Evolutionary conservation across 2,797 vertebrate genomes (phyloP), one percentile per base, ranked within the genome.

Genomic region (Sebastes itinus): DNA sequence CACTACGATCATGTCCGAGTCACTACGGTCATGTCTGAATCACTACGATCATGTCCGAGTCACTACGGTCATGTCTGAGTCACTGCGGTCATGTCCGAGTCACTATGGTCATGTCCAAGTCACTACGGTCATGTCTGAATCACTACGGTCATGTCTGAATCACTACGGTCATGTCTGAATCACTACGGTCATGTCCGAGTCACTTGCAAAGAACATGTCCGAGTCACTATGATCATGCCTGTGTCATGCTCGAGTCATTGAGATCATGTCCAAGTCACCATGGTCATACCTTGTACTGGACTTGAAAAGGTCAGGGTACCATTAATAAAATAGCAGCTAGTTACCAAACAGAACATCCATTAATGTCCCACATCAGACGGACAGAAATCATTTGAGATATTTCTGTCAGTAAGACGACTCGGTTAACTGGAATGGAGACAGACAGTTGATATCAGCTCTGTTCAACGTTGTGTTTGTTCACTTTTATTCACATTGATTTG

Each of bases 11-110:
- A 38, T 38, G 35, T 14, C 35, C 4, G 35, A 13, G 2, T 38
- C 35, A 38, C 12, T 12, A 5, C 12, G 10, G 0, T 13, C 35
- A 38, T 38, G 35, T 38, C 11, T 5, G 35, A 38, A 1, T 38
- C 35, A 38, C 35, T 38, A 14, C 1, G 12, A 0, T 13, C 35
- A 14, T 14, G 35, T 14, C 35, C 0, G 5, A 38, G 1, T 38
- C 35, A 38, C 35, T 38, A 2, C 4, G 11, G 2, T 38, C 35
- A 38, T 38, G 35, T 38, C 11, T 0, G 35, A 12, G 4, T 38
- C 35, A 13, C 33, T 38, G 0, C 4, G 4, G 12, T 38, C 35
- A 38, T 38, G 35, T 13, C 35, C 5, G 5, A 38, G 13, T 68
- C 11, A 54, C 1, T 23, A 9, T 3, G 4, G 13, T 56, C 33